Percentiles rank a stretch among this genome's conserved stretches.
phyloP scores from a whole-genome alignment of 2,113 vertebrate genomes.

The Perccottus glenii region DNA sequence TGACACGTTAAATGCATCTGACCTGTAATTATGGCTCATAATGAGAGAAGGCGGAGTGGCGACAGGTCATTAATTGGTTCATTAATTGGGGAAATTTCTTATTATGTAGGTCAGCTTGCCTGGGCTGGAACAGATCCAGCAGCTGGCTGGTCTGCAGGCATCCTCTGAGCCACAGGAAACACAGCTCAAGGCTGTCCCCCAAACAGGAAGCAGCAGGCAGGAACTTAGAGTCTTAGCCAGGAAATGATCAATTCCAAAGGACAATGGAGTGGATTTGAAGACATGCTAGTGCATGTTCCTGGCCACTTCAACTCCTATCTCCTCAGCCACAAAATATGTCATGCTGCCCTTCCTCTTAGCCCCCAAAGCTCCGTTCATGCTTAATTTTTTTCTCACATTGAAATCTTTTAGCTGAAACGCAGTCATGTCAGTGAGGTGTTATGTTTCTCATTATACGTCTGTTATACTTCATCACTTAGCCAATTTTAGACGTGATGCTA shows the following conservation, averaged over 20 bases:
- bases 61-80: constrained; percentile 70
- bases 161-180: constrained; percentile 67
- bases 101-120: constrained; percentile 58
- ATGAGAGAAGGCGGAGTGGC: constrained; percentile 54
- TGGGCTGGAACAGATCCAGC: constrained; percentile 39
- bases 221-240: constrained; percentile 62
- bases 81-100: constrained; percentile 60
- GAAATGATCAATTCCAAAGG: constrained; percentile 67
- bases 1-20: constrained; percentile 61
- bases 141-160: constrained; percentile 37
- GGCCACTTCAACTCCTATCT: constrained; percentile 25
- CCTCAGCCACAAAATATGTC: constrained; percentile 38
- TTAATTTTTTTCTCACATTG: constrained; percentile 50
- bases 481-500: constrained; percentile 63
- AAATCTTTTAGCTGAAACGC: constrained; percentile 56
- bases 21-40: constrained; percentile 69
- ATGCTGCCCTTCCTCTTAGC: constrained; percentile 23
- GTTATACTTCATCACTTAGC: constrained; percentile 57
- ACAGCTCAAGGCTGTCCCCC: constrained; percentile 63
- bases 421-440: constrained; percentile 61
- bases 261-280: constrained; percentile 71
- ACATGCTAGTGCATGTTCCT: constrained; percentile 47
- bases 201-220: constrained; percentile 82
- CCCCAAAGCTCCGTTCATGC: background rate
- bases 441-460: constrained; percentile 67